These are phyloP conservation scores for Diplodus sargus DNA, from an alignment of 2,797 vertebrate genomes.

Conservation along the genomic window DNA sequence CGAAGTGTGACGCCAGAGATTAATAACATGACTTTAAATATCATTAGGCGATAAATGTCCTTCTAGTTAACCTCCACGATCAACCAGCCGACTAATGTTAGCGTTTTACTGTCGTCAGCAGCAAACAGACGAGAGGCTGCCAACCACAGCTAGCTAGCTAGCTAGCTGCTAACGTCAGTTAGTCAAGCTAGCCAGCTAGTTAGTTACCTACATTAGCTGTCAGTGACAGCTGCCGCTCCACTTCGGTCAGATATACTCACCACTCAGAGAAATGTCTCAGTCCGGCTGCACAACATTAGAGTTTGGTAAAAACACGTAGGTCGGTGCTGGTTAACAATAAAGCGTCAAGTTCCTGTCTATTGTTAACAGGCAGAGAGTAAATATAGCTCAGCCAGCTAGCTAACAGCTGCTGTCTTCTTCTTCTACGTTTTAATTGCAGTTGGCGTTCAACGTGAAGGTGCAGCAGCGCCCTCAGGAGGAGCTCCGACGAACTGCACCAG, in stretches of 20 bases:
- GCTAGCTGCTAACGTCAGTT: constrained; percentile 1
- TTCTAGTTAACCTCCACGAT: rapidly evolving
- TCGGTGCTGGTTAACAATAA: not conserved
- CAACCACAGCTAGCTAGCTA: not conserved
- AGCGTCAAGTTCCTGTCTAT: not conserved
- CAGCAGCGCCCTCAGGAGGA: constrained; percentile 23
- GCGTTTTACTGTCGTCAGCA: not conserved
- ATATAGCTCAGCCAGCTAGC: constrained; percentile 35
- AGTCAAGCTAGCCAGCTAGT: constrained; percentile 9
- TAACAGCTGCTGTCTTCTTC: constrained; percentile 54
- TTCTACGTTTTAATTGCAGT: not conserved
- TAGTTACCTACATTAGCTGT: constrained; percentile 16
- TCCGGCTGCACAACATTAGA: constrained; percentile 45
- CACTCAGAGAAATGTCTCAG: constrained; percentile 31
- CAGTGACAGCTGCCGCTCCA: not conserved
- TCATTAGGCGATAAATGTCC: not conserved
- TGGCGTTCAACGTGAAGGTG: rapidly evolving
- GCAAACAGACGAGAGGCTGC: not conserved
- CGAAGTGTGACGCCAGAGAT: not conserved
- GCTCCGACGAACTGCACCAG: rapidly evolving
- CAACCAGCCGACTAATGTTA: rapidly evolving
- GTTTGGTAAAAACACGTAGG: not conserved
- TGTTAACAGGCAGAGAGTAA: constrained; percentile 5
- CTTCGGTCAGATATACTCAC: constrained; percentile 52
- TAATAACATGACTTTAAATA: not conserved